Evolutionary conservation across 2,797 vertebrate species (phyloP).

Genomic region (Thamnophis elegans): DNA sequence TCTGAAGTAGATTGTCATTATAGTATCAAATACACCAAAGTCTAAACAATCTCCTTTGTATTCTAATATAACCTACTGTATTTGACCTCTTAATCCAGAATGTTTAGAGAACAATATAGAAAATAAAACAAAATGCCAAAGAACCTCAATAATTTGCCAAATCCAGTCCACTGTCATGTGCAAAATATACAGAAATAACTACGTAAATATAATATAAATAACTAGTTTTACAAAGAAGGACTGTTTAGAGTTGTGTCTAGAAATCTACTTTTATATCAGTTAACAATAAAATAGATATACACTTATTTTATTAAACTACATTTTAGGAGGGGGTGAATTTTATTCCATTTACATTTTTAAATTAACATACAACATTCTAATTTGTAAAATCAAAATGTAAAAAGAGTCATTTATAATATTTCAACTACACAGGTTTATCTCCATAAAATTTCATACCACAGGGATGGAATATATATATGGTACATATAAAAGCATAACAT

Average conservation of each 20-base stretch:
- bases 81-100: neutral
- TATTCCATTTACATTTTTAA: neutral
- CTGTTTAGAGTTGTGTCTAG: neutral
- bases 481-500: neutral
- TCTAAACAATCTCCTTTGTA: neutral
- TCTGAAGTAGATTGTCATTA: neutral
- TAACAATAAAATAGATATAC: neutral
- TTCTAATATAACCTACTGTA: neutral
- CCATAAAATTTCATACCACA: neutral
- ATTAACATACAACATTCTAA: neutral
- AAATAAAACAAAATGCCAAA: neutral
- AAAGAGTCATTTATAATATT: neutral
- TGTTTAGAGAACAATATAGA: neutral
- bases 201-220: neutral
- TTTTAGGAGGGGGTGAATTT: neutral
- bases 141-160: neutral
- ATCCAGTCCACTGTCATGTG: no score
- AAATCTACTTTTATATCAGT: neutral
- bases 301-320: neutral
- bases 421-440: neutral
- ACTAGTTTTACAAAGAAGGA: neutral
- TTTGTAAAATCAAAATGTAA: neutral
- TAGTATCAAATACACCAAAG: neutral
- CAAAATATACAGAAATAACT: no score
- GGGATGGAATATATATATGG: neutral